phyloP scores from a whole-genome alignment of 2,888 invertebrate genomes.

The Leptura quadrifasciata region DNA sequence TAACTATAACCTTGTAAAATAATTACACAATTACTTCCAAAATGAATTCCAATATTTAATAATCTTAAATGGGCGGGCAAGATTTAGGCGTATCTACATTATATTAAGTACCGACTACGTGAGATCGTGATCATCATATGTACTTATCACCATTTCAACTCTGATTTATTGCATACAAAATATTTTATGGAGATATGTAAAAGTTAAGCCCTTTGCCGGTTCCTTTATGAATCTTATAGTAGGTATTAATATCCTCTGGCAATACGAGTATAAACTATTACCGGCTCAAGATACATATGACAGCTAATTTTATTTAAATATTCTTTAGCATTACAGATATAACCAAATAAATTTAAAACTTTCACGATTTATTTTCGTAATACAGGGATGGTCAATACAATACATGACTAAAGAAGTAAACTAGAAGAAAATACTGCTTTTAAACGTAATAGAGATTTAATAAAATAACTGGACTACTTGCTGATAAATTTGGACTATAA shows the following conservation, averaged over 20 bases:
- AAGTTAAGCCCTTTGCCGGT: background rate
- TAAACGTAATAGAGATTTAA: no score
- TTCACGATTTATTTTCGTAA: no score
- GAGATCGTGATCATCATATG: background rate
- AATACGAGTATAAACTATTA: background rate
- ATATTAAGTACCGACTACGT: background rate
- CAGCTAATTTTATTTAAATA: background rate
- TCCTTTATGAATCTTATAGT: background rate
- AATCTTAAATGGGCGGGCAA: no score
- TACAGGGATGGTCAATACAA: no score
- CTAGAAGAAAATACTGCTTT: no score
- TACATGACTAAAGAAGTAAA: no score
- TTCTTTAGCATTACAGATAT: background rate
- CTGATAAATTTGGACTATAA: no score
- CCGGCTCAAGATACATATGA: background rate
- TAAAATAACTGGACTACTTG: no score
- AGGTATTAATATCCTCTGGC: background rate
- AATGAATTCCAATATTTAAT: no score
- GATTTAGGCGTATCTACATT: no score
- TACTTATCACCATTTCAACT: background rate
- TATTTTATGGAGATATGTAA: background rate
- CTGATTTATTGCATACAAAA: background rate
- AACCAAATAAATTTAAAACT: background rate
- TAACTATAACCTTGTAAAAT: no score
- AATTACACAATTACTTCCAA: no score